Evolutionary conservation across 2,113 vertebrate genomes (phyloP), one percentile per base, ranked within the genome.

Genomic region (Galemys pyrenaicus): DNA sequence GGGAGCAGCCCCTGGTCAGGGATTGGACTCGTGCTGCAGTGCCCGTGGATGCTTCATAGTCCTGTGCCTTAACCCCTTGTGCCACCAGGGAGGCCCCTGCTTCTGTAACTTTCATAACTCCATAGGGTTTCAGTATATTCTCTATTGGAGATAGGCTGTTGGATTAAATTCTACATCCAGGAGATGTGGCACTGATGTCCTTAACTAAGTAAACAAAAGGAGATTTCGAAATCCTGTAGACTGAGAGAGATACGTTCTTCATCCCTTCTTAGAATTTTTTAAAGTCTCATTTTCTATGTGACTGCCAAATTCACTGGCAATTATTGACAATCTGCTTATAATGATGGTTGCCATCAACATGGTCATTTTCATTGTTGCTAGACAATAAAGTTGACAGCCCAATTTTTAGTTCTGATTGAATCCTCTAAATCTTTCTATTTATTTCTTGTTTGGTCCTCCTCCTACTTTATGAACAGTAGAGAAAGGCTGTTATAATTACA

Each of bases 201-300:
- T 85, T 1, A 17, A 78, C 82, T 82, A 62, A 70, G 37, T 46
- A 84, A 96, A 95, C 46, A 78, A 73, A 93, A 28, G 51, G 68
- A 79, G 81, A 90, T 62, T 22, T 67, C 1, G 0, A 54, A 92
- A 19, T 74, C 71, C 39, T 80, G 92, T 35, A 39, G 60, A 39
- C 44, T 58, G 87, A 5, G 44, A 74, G 83, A 81, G 95, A 94
- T 6, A 58, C 9, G 22, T 81, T 67, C 24, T 17, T 65, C 17
- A 39, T 58, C 30, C 62, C 37, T 75, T 74, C 67, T 4, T 68
- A 37, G 64, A 84, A 62, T 60, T 26, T 54, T 64, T 51, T 70
- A 60, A 70, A 56, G 26, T 71, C 68, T 92, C 30, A 17, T 84
- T 81, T 17, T 41, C 32, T 39, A 49, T 0, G 15, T 35, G 20